Base-by-base conservation (phyloP, 2,888 invertebrate species). In the Trilocha varians region DNA sequence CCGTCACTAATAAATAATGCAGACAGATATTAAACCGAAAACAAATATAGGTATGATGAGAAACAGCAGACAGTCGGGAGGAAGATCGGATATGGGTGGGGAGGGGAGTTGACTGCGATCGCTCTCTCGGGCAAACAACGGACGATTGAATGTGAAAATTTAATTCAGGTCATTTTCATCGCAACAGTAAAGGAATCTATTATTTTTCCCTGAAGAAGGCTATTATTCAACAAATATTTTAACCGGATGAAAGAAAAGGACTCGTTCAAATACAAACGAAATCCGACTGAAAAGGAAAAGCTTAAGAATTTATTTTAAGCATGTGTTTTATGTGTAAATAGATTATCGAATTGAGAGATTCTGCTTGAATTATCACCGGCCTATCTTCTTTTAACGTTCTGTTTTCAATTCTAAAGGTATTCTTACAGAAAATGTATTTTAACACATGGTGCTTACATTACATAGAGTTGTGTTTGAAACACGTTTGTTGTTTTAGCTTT, bases 111-210 rank as follows among this genome's bases (percentile, higher is more conserved):
- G 69, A 52, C 55, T 53, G 62, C 71, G 72, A 77, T 76, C 70
- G 66, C 65, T 74, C 78, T 76, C 76, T 53, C 63, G 78, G 75
- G 78, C 65, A 78, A 72, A 76, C 73, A 74, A 56, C 70, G 68
- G 70, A 65, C 75, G 80, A 80, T 83, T 80, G 77, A 82, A 82
- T 83, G 74, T 83, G 73, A 82, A 82, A 83, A 78, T 78, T 80
- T 80, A 78, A 80, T 80, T 78, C 73, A 70, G 74, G 76, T 80
- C 71, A 78, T 78, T 79, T 79, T 75, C 73, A 72, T 70, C 67
- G 69, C 64, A 55, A 50, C 59, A 65, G 65, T 63, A 62, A 69
- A 68, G 65, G 65, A 73, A 72, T 75, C 74, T 72, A 72, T 78
- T 79, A 79, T 78, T 73, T 70, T 73, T 66, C 69, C 70, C 68